Evolutionary conservation across 2,113 vertebrate genomes (phyloP).

Genomic region (Cyanistes caeruleus): DNA sequence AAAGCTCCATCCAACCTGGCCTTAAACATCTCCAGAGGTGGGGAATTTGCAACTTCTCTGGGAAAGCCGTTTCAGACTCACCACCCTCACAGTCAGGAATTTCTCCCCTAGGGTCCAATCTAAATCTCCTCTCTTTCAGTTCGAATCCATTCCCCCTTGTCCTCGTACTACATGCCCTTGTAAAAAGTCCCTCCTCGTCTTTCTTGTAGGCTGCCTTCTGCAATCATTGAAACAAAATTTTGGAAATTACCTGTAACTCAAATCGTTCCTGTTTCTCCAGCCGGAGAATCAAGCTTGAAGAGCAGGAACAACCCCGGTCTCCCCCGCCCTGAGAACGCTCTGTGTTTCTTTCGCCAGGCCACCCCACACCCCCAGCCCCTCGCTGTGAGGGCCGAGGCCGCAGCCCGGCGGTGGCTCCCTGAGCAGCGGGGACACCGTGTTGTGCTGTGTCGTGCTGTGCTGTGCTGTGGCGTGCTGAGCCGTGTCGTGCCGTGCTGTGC

Average conservation of each 20-base stretch:
- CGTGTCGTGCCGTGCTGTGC: too few species aligned
- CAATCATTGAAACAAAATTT: neutral
- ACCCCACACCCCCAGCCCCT: rapidly evolving
- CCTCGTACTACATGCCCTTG: neutral
- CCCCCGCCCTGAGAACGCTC: neutral
- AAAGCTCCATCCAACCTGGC: neutral
- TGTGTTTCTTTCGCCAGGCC: rapidly evolving
- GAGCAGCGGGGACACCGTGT: neutral
- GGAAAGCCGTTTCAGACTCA: neutral
- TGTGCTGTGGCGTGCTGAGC: neutral
- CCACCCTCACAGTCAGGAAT: neutral
- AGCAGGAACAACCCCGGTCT: neutral
- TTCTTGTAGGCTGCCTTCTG: neutral
- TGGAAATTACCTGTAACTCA: neutral
- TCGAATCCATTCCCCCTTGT: neutral
- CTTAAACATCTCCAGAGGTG: neutral
- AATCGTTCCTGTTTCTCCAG: neutral
- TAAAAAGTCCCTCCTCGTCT: neutral
- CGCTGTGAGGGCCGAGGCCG: too few species aligned
- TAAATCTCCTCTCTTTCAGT: neutral
- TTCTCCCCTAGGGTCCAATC: neutral
- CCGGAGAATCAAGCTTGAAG: neutral
- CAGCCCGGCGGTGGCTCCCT: neutral
- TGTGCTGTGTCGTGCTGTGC: neutral
- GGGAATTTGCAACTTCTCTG: neutral